Evolutionary conservation across 2,888 invertebrate species (phyloP), one percentile per base, ranked within the genome.

Genomic region (Plagiodera versicolora): DNA sequence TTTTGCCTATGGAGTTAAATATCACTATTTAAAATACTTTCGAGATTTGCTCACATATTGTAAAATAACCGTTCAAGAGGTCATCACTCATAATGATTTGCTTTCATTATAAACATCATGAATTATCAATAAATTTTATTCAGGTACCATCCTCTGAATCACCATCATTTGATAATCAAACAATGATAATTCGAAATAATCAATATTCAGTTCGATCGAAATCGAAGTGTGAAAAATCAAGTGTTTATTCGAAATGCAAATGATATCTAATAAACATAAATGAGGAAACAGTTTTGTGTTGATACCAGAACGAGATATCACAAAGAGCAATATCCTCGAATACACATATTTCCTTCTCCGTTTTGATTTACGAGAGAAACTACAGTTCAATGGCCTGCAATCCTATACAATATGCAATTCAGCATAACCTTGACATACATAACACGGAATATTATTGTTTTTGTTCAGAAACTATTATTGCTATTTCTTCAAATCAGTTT

Each of bases 391-490:
- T 20, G 63, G 56, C 59, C 63, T 39, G 35, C 19, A 51, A 19
- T 56, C 48, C 39, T 56, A 59, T 50, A 59, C 59, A 53, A 57
- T 59, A 46, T 63, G 59, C 59, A 59, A 56, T 59, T 59, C 50
- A 56, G 53, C 45, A 56, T 39, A 59, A 59, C 63, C 63, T 63
- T 63, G 63, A 59, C 63, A 63, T 44, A 63, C 45, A 56, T 63
- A 58, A 56, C 19, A 32, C 51, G 47, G 49, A 61, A 53, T n/a
- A 56, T 45, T 20, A 56, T 58, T 63, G 63, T 63, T 63, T 63
- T 63, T 63, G 59, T 59, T 63, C 52, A 32, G 44, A 39, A 39
- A 39, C 39, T 14, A 39, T 39, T 39, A 39, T 39, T 39, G 39
- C 14, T 39, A 39, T 39, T 39, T 39, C 39, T 39, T 39, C 14